A percentile compares a stretch with the other conserved stretches of the same genome.
phyloP scores from a whole-genome alignment of 2,888 invertebrate genomes.

The Andrena hattorfiana region DNA sequence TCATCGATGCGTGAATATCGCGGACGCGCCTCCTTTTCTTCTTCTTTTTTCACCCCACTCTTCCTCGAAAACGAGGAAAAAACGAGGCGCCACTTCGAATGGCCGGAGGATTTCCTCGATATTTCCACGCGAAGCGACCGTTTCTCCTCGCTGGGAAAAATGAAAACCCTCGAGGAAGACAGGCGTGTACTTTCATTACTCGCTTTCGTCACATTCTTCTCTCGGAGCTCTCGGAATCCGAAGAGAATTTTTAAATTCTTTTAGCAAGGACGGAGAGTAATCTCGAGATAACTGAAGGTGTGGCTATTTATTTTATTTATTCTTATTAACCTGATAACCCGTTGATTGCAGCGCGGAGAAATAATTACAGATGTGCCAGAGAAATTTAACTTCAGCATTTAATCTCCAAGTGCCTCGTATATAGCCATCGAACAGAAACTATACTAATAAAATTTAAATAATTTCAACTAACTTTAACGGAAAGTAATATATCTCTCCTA shows the following conservation, averaged over 20 bases:
- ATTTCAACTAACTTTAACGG: too few relatives aligned
- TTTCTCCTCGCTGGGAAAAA: not conserved
- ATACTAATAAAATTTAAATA: too few relatives aligned
- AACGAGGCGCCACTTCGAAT: slow-evolving; percentile 58
- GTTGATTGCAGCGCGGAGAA: not conserved
- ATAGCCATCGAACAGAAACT: too few relatives aligned
- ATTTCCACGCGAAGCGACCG: not conserved
- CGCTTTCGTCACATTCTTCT: too few relatives aligned
- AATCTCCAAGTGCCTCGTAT: too few relatives aligned
- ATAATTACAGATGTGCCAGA: not conserved
- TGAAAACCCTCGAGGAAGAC: not conserved
- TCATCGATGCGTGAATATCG: slow-evolving; percentile 73
- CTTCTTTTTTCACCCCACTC: slow-evolving; percentile 38
- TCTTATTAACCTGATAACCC: not conserved
- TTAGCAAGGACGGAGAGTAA: not conserved
- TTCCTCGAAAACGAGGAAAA: slow-evolving; percentile 45
- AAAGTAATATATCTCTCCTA: too few relatives aligned
- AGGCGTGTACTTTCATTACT: not conserved
- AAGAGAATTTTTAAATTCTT: not conserved
- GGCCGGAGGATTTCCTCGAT: not conserved
- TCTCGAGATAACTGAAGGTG: not conserved
- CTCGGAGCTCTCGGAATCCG: not conserved
- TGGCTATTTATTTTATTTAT: not conserved
- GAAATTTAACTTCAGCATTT: not conserved
- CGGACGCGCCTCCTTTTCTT: slow-evolving; percentile 69